Evolutionary conservation across 2,888 invertebrate species (phyloP), one percentile per base, ranked within the genome.

Genomic region (Euspilapteryx auroguttella): DNA sequence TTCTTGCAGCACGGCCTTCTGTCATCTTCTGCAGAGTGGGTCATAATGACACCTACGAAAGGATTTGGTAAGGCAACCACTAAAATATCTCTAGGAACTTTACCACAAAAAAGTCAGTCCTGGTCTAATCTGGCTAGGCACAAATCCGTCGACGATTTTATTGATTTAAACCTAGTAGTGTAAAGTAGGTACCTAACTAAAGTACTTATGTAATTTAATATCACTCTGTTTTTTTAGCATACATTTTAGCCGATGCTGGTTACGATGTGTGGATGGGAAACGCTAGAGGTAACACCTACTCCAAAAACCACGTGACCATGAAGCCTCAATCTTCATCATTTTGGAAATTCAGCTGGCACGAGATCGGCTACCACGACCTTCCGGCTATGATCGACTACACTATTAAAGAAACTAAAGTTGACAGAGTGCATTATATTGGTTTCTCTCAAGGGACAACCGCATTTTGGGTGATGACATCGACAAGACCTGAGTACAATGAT

Each of bases 261-360:
- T 87, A 85, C 44, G 87, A 88, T 41, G 85, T 87, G 1, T 94
- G 93, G 93, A 57, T 94, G 56, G 90, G 89, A 5, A 94, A 94
- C 55, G 82, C 84, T 6, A 68, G 93, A 31, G 93, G 93, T 2
- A 93, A 92, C 55, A 82, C 80, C 0, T 91, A 89, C 53, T 85
- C 85, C 4, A 75, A 76, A 28, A 76, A 64, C 2, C 89, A 91
- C 45, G 53, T 77, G 2, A 42, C 48, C 4, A 25, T 63, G 2
- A 58, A 54, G 24, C 58, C 71, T 0, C 37, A 52, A 21, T 68
- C 49, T 0, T 50, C 62, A 3, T 40, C 53, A 2, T 77, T 64
- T 39, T 77, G 77, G 77, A 55, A 62, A 33, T 79, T 63, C 51
- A 86, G 86, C 40, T 90, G 84, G 82, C 84, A 89, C 48, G 86